phyloP scores from a whole-genome alignment of 1,140 invertebrate genomes.

The Pristionchus pacificus region DNA sequence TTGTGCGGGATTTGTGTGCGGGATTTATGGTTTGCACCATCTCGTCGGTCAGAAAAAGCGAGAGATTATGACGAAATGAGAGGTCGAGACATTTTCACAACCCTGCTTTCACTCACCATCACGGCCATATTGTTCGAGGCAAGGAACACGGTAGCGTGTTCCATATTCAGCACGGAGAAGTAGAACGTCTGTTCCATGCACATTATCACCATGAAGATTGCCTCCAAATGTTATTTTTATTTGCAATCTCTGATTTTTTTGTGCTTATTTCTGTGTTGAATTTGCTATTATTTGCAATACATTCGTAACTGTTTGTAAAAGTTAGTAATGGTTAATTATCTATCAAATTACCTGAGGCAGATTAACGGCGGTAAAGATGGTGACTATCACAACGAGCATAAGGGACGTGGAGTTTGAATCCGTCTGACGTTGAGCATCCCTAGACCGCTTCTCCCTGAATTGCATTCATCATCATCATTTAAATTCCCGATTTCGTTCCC shows the following conservation, averaged over 20 bases:
- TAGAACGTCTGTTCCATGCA: slow-evolving; percentile 65
- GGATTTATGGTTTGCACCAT: too few relatives aligned
- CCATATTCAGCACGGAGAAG: not conserved
- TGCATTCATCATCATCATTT: not conserved
- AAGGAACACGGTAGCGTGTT: slow-evolving; percentile 67
- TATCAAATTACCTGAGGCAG: too few relatives aligned
- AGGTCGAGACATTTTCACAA: too few relatives aligned
- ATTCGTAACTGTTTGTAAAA: too few relatives aligned
- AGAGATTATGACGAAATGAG: too few relatives aligned
- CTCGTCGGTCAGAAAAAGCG: too few relatives aligned
- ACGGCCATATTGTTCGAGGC: slow-evolving; percentile 86
- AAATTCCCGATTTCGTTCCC: not conserved
- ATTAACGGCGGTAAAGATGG: slow-evolving; percentile 82
- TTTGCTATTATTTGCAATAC: too few relatives aligned
- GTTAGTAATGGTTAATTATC: too few relatives aligned
- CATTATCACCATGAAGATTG: slow-evolving; percentile 77
- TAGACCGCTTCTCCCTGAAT: slow-evolving; percentile 68
- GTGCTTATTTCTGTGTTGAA: too few relatives aligned
- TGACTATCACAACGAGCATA: slow-evolving; percentile 90
- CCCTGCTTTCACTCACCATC: slow-evolving; percentile 63
- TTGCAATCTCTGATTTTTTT: too few relatives aligned
- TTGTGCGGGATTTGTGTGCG: too few relatives aligned
- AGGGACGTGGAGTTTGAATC: slow-evolving; percentile 81
- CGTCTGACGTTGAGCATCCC: slow-evolving; percentile 71
- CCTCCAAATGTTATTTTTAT: too few relatives aligned